A percentile compares a stretch with the other conserved stretches of the same genome.
Evolutionary conservation across 2,888 invertebrate genomes (phyloP).

Genomic region (Halocaridina rubra): DNA sequence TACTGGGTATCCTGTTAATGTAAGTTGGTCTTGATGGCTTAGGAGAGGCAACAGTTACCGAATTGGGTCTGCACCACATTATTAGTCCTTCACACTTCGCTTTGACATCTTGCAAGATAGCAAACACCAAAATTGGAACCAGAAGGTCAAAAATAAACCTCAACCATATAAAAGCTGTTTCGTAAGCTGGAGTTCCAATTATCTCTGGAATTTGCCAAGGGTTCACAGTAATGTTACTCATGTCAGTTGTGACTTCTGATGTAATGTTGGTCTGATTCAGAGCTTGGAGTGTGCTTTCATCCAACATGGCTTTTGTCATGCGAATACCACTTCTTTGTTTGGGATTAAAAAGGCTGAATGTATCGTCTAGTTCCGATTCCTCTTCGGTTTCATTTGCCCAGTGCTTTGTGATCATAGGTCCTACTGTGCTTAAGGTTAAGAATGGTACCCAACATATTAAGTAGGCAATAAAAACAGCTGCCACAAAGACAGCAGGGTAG

Average conservation of each 20-base stretch:
- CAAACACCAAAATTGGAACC: slow-evolving; percentile 65
- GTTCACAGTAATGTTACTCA: slow-evolving; percentile 15
- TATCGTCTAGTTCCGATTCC: background rate
- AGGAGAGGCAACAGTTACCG: slow-evolving; percentile 63
- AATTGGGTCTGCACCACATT: slow-evolving; percentile 64
- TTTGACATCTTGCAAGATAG: slow-evolving; percentile 65
- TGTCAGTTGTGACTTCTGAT: background rate
- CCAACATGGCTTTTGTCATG: slow-evolving; percentile 19
- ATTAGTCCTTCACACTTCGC: slow-evolving; percentile 64
- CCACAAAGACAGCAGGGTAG: slow-evolving; percentile 41
- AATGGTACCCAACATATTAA: slow-evolving; percentile 48
- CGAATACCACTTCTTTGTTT: background rate
- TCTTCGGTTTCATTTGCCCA: slow-evolving; percentile 49
- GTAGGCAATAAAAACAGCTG: slow-evolving; percentile 15
- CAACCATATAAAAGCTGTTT: slow-evolving; percentile 66
- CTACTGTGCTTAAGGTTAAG: slow-evolving; percentile 26
- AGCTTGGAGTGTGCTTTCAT: slow-evolving; percentile 30
- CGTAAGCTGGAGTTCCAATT: slow-evolving; percentile 57
- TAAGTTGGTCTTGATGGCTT: slow-evolving; percentile 48
- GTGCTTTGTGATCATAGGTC: slow-evolving; percentile 44
- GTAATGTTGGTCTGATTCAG: slow-evolving; percentile 26
- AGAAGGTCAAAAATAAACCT: slow-evolving; percentile 64
- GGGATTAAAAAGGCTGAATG: background rate
- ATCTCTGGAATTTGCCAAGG: slow-evolving; percentile 36
- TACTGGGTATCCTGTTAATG: slow-evolving; percentile 2